Base-by-base conservation (phyloP, 2,888 invertebrate species). In the Chrysodeixis includens region DNA sequence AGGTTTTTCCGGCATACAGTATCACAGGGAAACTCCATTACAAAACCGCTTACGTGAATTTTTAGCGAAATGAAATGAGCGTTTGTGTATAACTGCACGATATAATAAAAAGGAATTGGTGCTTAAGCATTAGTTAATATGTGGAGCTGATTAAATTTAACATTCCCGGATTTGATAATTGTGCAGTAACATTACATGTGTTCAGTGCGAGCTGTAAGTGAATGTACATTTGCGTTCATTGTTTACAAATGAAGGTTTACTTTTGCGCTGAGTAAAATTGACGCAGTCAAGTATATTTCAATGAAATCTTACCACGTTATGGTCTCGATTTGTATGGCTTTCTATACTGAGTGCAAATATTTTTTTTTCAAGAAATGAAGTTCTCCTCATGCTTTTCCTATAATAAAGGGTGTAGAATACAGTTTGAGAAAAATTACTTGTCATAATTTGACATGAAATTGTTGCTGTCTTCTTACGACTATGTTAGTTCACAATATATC, bases 1-100 rank as follows among this genome's bases (percentile, higher is more conserved):
- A 83, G 82, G 72, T 75, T 65, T 75, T 75, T 79, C 76, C 81
- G 83, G 82, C 77, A 81, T 76, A 78, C 77, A 69, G 78, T 83
- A 81, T 83, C 82, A 79, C 82, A 82, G 79, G 76, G 77, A 80
- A 83, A 76, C 62, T 77, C 80, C 74, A 75, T 81, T 83, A 78
- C 71, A 71, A 79, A 82, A 82, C 77, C 82, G 82, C 82, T 81
- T 79, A 77, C 82, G 79, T 75, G 77, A 79, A 71, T 79, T 78
- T 81, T 83, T 76, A 79, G 78, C 69, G 71, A 83, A 78, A 71
- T 77, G 71, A 71, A 81, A 82, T 75, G 82, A 73, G 63, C 72
- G 77, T 75, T 75, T 81, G 68, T 79, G 66, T 81, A 76, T 67
- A 65, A 71, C 35, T 67, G 71, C 52, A 71, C 66, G 69, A 67